These are phyloP conservation scores for Rhyacichthys aspro DNA, from an alignment of 2,797 vertebrate species.

Conservation along the genomic window DNA sequence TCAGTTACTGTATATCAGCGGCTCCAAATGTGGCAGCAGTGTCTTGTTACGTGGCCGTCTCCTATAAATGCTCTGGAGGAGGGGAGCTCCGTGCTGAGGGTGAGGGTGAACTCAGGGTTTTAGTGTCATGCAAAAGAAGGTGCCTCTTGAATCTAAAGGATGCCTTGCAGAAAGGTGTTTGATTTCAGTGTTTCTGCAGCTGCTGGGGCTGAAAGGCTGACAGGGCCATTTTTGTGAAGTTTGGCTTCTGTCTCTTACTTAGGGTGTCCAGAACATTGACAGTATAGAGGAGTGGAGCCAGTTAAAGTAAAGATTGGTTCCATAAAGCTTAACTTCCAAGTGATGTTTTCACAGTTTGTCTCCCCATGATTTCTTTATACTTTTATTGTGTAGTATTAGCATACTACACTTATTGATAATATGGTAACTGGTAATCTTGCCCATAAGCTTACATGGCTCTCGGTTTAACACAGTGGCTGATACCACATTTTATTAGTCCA, in stretches of 20 bases:
- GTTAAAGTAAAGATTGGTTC: no score
- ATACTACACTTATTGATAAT: no score
- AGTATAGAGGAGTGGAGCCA: neutral
- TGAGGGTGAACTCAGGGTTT: slow-evolving; percentile 46
- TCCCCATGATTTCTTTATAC: no score
- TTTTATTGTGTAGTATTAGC: no score
- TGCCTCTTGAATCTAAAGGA: slow-evolving; percentile 63
- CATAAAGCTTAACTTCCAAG: no score
- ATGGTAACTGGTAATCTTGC: no score
- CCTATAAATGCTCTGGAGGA: slow-evolving; percentile 54
- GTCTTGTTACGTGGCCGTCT: slow-evolving; percentile 53
- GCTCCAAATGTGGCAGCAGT: slow-evolving; percentile 66
- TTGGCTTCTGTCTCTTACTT: slow-evolving; percentile 51
- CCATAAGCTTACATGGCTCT: no score
- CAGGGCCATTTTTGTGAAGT: slow-evolving; percentile 74
- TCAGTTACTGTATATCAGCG: slow-evolving; percentile 33
- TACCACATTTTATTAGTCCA: neutral
- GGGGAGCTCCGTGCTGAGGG: slow-evolving; percentile 23
- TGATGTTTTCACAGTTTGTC: no score
- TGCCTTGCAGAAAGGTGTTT: slow-evolving; percentile 72
- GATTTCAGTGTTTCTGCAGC: slow-evolving; percentile 86
- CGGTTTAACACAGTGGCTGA: neutral
- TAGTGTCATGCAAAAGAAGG: slow-evolving; percentile 51
- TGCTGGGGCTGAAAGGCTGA: slow-evolving; percentile 79
- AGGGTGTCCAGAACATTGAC: no score